Percentiles rank a stretch among this genome's conserved stretches.
phyloP scores from a whole-genome alignment of 1,140 invertebrate species.

The Brachionus manjavacas region DNA sequence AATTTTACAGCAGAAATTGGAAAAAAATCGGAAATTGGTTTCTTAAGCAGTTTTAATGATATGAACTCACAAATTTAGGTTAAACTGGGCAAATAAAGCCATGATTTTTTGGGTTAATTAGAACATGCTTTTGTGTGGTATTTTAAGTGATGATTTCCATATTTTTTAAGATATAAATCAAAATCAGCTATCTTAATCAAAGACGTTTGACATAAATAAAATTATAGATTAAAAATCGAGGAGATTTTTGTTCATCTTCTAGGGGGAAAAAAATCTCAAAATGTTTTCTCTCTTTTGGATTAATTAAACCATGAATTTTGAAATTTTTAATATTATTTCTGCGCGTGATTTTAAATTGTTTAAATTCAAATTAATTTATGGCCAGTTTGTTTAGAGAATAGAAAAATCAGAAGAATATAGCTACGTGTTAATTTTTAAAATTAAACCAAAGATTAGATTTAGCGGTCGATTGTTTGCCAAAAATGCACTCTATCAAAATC shows the following conservation, averaged over 20 bases:
- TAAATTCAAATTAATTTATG: neutral
- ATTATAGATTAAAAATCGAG: neutral
- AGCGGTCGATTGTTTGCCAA: neutral
- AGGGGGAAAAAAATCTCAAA: neutral
- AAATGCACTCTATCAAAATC: neutral
- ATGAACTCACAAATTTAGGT: neutral
- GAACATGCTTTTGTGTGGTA: neutral
- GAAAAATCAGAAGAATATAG: neutral
- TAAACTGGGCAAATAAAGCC: neutral
- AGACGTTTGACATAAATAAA: neutral
- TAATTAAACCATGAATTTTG: neutral
- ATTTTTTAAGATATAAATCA: neutral
- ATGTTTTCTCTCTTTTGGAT: neutral
- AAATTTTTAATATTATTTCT: neutral
- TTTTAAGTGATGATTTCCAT: neutral
- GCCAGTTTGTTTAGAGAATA: neutral
- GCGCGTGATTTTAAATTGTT: neutral
- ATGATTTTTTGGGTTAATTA: neutral
- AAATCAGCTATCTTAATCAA: neutral
- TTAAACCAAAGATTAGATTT: neutral
- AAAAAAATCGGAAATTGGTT: neutral
- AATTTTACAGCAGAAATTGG: too few relatives aligned
- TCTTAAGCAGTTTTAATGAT: neutral
- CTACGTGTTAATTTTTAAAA: neutral
- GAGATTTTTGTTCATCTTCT: neutral